Conservation (phyloP, 1,140 invertebrate species). For the Aphelinus atriplicis region DNA sequence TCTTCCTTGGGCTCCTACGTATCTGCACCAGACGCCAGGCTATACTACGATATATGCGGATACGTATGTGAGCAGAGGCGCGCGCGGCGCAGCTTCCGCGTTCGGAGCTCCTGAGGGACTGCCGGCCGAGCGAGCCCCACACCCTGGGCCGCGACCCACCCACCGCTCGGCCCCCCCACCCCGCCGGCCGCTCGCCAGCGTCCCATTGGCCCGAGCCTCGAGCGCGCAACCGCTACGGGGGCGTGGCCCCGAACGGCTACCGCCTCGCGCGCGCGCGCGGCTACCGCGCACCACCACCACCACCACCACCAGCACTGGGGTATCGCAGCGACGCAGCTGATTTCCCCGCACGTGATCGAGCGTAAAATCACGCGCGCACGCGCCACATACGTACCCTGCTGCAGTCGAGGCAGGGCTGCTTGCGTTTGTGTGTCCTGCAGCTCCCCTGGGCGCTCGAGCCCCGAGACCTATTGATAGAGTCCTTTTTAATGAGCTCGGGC, state of each 20-base stretch:
- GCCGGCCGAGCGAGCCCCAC: constrained; percentile 48
- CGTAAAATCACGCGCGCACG: constrained; percentile 31
- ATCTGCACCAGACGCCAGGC: too few species aligned
- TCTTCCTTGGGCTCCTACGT: too few species aligned
- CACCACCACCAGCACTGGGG: neutral
- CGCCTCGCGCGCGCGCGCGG: neutral
- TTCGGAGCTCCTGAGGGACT: constrained; percentile 53
- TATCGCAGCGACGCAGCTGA: constrained; percentile 1
- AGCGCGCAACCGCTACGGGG: neutral
- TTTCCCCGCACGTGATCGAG: constrained; percentile 26
- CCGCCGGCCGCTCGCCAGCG: neutral
- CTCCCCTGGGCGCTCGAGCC: neutral
- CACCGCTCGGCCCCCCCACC: constrained; percentile 9
- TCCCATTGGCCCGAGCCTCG: neutral
- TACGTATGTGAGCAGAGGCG: neutral
- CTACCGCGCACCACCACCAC: neutral
- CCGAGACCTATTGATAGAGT: constrained; percentile 31
- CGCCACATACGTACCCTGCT: too few species aligned
- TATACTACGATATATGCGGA: neutral
- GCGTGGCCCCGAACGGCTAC: neutral
- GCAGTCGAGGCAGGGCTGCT: too few species aligned
- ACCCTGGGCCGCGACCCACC: constrained; percentile 42
- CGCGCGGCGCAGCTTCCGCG: constrained; percentile 46
- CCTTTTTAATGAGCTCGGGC: constrained; percentile 3
- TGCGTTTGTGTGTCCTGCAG: too few species aligned